These are phyloP conservation scores for Halictus quadricinctus DNA, from an alignment of 2,888 invertebrate genomes.

Conservation along the genomic window DNA sequence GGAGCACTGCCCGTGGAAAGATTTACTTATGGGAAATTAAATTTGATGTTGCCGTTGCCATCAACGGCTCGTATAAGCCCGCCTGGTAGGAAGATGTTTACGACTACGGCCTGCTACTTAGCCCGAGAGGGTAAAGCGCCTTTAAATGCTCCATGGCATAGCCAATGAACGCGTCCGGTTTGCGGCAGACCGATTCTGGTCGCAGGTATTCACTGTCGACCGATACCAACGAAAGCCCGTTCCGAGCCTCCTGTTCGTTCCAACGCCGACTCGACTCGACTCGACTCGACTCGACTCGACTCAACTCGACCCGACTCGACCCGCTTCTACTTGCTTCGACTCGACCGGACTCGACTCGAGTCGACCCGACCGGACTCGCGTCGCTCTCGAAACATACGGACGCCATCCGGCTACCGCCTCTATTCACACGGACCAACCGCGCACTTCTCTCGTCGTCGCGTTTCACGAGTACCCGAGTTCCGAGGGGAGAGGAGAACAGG, in stretches of 20 bases:
- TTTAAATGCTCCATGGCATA: conserved; percentile 69
- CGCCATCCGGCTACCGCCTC: conserved; percentile 10
- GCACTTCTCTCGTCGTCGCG: neutral
- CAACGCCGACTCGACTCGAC: conserved; percentile 11
- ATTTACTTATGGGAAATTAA: conserved; percentile 80
- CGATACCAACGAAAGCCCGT: conserved; percentile 40
- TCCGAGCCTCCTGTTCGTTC: conserved; percentile 15
- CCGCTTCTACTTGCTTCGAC: neutral
- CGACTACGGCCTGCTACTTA: conserved; percentile 78
- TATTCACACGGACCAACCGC: neutral
- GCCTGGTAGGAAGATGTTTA: conserved; percentile 78
- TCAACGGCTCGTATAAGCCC: conserved; percentile 79
- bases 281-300: neutral
- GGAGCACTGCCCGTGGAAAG: conserved; percentile 71
- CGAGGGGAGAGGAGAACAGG: neutral
- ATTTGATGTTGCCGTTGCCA: conserved; percentile 78
- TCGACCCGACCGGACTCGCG: neutral
- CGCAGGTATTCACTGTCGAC: conserved; percentile 53
- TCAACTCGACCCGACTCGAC: neutral
- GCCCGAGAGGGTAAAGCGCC: conserved; percentile 70
- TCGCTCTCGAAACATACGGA: neutral
- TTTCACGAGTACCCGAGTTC: neutral
- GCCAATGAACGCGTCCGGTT: conserved; percentile 75
- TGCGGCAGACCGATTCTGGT: conserved; percentile 68
- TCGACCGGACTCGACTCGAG: neutral